Conservation (phyloP, 1,140 invertebrate genomes). For the Drosophila trapezifrons region DNA sequence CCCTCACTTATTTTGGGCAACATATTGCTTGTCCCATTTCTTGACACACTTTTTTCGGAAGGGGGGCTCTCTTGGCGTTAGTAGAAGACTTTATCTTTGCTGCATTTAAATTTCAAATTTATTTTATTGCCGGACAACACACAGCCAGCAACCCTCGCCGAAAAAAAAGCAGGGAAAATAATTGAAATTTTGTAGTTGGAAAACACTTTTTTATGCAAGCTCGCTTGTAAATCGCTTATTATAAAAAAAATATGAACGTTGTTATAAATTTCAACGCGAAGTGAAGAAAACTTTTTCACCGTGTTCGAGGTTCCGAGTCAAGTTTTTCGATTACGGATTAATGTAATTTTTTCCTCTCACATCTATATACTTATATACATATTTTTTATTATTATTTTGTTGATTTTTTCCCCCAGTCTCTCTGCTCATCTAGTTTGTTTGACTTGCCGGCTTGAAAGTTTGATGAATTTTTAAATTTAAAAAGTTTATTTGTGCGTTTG, state of each 20-base stretch:
- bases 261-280: slow-evolving; percentile 65
- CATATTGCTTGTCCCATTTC: slow-evolving; percentile 65
- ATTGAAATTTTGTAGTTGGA: slow-evolving; percentile 80
- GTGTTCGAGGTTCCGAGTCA: slow-evolving; percentile 55
- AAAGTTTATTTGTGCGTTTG: slow-evolving; percentile 80
- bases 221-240: slow-evolving; percentile 79
- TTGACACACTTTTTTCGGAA: slow-evolving; percentile 33
- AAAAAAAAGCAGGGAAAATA: slow-evolving; percentile 49
- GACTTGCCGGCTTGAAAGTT: slow-evolving; percentile 72
- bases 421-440: slow-evolving; percentile 61
- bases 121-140: slow-evolving; percentile 63
- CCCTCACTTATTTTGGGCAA: slow-evolving; percentile 52
- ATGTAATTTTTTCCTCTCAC: slow-evolving; percentile 70
- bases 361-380: slow-evolving; percentile 21
- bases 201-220: slow-evolving; percentile 61
- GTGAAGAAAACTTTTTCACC: slow-evolving; percentile 62
- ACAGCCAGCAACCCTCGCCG: background rate
- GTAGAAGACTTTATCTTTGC: slow-evolving; percentile 23
- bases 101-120: slow-evolving; percentile 81
- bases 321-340: slow-evolving; percentile 83
- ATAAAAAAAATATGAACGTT: slow-evolving; percentile 48
- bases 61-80: too few relatives aligned
- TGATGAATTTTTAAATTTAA: slow-evolving; percentile 83
- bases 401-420: slow-evolving; percentile 17
- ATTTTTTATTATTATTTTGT: slow-evolving; percentile 54